Evolutionary conservation across 2,888 invertebrate genomes (phyloP), one percentile per base, ranked within the genome.

Genomic region (Eilema griseolum): DNA sequence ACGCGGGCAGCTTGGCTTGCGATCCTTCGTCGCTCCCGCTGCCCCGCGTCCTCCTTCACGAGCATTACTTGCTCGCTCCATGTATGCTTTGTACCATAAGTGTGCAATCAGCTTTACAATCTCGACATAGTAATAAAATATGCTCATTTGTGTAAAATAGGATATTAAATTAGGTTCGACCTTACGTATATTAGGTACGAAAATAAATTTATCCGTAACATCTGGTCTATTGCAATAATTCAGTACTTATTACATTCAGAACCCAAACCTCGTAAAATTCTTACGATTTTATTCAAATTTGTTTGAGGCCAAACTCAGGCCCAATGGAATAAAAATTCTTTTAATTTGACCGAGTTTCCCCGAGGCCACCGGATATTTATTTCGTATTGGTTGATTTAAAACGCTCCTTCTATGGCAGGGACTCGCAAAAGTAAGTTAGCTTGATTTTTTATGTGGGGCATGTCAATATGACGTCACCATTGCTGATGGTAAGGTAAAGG

Each of bases 201-300:
- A 16, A 56, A 8, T 16, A 56, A 56, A 56, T 33, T 56, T 41
- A 33, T 20, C 26, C 31, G 20, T 66, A 57, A 37, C 66, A 66
- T 37, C 66, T 59, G 66, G 59, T n/a, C 20, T n/a, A 14, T 26
- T 37, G 57, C 66, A 37, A 60, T 66, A 66, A 66, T 26, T 60
- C 41, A 60, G 59, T 41, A 59, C 59, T 60, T 66, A 66, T 66
- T 66, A 59, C 66, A 24, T 60, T 41, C 37, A 1, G 66, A 41
- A 41, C 37, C 66, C 57, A 26, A 57, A 11, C 37, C 59, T 60
- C 41, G 28, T 66, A 59, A 66, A 60, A 26, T 66, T 60, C 26
- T 41, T 59, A 26, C 66, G 26, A 31, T 41, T 41, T 66, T 41
- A 66, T 66, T 66, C 41, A 66, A 66, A 66, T 66, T 66, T 28